phyloP scores from a whole-genome alignment of 2,888 invertebrate species.

The Fissipunctia ypsillon region DNA sequence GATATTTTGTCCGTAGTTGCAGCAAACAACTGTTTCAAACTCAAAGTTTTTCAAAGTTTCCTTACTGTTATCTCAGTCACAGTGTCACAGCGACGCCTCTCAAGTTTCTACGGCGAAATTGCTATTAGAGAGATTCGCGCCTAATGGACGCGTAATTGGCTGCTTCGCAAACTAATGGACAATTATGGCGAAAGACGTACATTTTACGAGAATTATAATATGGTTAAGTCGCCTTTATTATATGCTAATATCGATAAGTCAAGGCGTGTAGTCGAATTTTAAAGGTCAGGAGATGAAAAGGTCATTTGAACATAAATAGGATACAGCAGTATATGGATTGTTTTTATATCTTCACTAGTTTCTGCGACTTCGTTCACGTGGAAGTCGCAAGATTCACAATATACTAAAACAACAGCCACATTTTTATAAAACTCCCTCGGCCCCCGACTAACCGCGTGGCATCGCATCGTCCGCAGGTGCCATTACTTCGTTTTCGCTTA shows the following conservation, averaged over 20 bases:
- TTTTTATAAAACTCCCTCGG: background rate
- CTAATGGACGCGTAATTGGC: conserved; percentile 89
- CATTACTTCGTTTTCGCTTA: background rate
- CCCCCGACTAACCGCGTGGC: background rate
- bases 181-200: conserved; percentile 83
- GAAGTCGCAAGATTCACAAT: background rate
- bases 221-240: conserved; percentile 68
- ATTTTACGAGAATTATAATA: conserved; percentile 80
- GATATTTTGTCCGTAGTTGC: background rate
- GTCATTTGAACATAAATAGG: background rate
- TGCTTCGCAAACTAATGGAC: conserved; percentile 89
- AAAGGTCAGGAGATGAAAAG: conserved; percentile 20
- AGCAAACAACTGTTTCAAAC: too few relatives aligned
- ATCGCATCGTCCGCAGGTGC: background rate
- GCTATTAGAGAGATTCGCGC: conserved; percentile 88
- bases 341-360: background rate
- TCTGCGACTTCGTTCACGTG: background rate
- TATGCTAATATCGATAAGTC: conserved; percentile 44
- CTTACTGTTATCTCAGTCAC: conserved; percentile 33
- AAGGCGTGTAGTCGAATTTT: conserved; percentile 15
- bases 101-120: conserved; percentile 83
- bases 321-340: background rate
- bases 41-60: conserved; percentile 14
- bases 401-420: background rate
- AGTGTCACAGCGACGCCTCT: conserved; percentile 58